Base-by-base conservation (phyloP, 2,113 vertebrate species). In the Cottus gobio region DNA sequence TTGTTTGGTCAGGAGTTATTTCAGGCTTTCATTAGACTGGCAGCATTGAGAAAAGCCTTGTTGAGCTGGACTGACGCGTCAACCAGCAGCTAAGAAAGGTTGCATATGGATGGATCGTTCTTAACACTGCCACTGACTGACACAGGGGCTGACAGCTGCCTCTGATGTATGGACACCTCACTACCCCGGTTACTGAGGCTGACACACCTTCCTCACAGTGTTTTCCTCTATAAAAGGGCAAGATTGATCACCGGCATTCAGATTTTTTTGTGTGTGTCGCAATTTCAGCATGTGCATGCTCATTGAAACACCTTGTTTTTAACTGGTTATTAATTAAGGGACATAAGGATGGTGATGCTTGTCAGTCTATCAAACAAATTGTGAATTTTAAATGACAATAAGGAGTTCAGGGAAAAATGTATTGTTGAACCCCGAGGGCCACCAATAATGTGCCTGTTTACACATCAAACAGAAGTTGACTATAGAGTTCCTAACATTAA, bases 61-160 rank as follows among this genome's bases (percentile, higher is more conserved):
- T 48, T 15, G 7, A 30, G 24, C 77, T 31, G 18, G 31, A 56
- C 57, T 50, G 79, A 83, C 37, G 4, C 39, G 62, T 65, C 74
- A 83, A 22, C 70, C 34, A 48, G n/a, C 52, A 72, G 70, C 71
- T 46, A 24, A 28, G 71, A 84, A 70, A 75, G 77, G 70, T 63
- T 76, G 83, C 83, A 83, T 81, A 84, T 84, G 80, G 80, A 85
- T 71, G 64, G 69, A 85, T 88, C 73, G 65, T 79, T 83, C 60
- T n/a, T 18, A 61, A 80, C 76, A 48, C 48, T 74, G 63, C 8
- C 0, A 26, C 64, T 77, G 83, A 83, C 64, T 83, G 86, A 79
- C 82, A 82, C 56, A 22, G 75, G 3, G 10, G 34, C 76, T 88
- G 84, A 86, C 84, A 82, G 84, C 81, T 83, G 79, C 42, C 63